phyloP scores from a whole-genome alignment of 23 tunicate genomes.

The Ascidia mentula region DNA sequence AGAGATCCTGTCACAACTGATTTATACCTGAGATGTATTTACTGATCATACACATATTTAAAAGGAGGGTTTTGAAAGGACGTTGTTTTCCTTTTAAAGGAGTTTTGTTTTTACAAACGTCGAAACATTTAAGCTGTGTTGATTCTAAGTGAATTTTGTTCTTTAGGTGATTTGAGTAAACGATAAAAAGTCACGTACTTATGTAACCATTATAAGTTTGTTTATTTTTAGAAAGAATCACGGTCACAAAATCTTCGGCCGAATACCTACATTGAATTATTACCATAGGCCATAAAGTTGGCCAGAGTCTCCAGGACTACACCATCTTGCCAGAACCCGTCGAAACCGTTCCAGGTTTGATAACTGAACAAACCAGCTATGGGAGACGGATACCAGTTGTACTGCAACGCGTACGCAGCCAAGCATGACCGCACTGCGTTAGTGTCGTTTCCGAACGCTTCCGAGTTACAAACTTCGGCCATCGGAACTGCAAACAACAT shows the following conservation, averaged over 20 bases:
- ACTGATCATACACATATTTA: too few relatives aligned
- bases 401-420: conserved; percentile 80
- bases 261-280: conserved; percentile 82
- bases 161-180: too few relatives aligned
- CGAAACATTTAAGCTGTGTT: too few relatives aligned
- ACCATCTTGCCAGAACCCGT: conserved; percentile 94
- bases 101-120: too few relatives aligned
- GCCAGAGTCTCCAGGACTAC: conserved; percentile 77
- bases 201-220: too few relatives aligned
- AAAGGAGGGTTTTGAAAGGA: too few relatives aligned
- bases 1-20: conserved; percentile 60
- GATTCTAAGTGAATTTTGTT: too few relatives aligned
- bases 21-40: conserved; percentile 34
- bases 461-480: conserved; percentile 16
- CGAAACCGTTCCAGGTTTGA: conserved; percentile 90
- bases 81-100: too few relatives aligned
- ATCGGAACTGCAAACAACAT: background rate
- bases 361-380: conserved; percentile 84
- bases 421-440: conserved; percentile 71
- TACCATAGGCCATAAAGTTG: conserved; percentile 76
- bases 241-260: too few relatives aligned
- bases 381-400: conserved; percentile 93
- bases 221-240: too few relatives aligned
- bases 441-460: conserved; percentile 44
- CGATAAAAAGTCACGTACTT: too few relatives aligned